These are phyloP conservation scores for Drosophila prosaltans DNA, from an alignment of 1,140 invertebrate genomes.

Conservation along the genomic window DNA sequence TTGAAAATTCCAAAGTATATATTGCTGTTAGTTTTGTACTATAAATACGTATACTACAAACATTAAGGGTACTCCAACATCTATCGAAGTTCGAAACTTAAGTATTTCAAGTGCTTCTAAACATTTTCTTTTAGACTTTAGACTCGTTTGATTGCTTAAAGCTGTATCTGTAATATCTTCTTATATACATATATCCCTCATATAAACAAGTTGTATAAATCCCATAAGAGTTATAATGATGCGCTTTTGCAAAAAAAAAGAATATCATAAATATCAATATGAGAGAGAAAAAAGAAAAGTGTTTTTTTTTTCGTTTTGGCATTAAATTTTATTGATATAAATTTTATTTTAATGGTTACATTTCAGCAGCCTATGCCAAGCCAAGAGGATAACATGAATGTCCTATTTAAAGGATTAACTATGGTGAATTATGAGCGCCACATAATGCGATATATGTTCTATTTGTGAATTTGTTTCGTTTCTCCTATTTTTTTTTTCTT, in stretches of 20 bases:
- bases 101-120: not conserved
- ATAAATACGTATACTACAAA: no score
- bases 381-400: slow-evolving; percentile 73
- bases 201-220: slow-evolving; percentile 44
- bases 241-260: slow-evolving; percentile 61
- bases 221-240: slow-evolving; percentile 69
- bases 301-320: slow-evolving; percentile 22
- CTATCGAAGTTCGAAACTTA: no score
- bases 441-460: slow-evolving; percentile 64
- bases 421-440: slow-evolving; percentile 74
- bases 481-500: slow-evolving; percentile 25
- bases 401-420: slow-evolving; percentile 82
- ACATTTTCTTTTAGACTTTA: not conserved
- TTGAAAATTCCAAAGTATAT: no score
- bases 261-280: slow-evolving; percentile 81
- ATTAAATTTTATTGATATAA: slow-evolving; percentile 76
- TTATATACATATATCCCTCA: not conserved
- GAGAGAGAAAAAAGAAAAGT: slow-evolving; percentile 42
- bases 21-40: no score
- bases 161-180: not conserved
- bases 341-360: slow-evolving; percentile 78
- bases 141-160: not conserved
- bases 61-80: no score
- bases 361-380: slow-evolving; percentile 38
- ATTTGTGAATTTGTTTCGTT: slow-evolving; percentile 62